A percentile compares a stretch with the other conserved stretches of the same genome.
Evolutionary conservation across 2,797 vertebrate species (phyloP).

Genomic region (Anisognathus igniventris): DNA sequence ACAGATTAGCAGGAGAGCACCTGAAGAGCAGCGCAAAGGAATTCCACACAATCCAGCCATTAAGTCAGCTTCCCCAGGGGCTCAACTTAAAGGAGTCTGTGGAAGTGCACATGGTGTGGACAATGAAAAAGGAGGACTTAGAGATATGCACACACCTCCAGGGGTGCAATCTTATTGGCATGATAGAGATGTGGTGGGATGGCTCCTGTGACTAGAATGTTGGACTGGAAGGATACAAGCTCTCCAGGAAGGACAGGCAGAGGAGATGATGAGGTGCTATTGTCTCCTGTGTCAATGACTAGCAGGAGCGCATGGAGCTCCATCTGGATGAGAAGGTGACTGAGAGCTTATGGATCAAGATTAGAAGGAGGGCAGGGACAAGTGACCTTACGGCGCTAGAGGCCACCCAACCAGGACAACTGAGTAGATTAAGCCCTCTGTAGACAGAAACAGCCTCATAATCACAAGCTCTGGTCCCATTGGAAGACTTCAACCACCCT

Average conservation of each 20-base stretch:
- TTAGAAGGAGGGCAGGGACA: not conserved
- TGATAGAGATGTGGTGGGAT: not conserved
- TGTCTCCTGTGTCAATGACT: rapidly evolving
- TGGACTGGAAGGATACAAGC: not conserved
- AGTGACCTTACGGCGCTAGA: not conserved
- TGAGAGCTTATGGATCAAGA: too few relatives aligned
- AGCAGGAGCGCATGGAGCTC: not conserved
- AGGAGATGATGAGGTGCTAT: not conserved
- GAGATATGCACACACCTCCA: too few relatives aligned
- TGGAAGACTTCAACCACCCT: rapidly evolving
- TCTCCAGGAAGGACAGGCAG: not conserved
- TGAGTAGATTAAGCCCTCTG: not conserved
- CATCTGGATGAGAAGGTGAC: not conserved
- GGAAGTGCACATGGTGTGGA: not conserved
- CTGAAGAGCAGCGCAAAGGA: not conserved
- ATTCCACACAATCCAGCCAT: not conserved
- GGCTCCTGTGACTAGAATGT: not conserved
- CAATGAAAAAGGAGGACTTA: not conserved
- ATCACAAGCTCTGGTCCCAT: too few relatives aligned
- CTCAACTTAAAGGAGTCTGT: not conserved
- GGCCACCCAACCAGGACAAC: not conserved
- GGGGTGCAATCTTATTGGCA: not conserved
- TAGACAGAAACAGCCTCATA: not conserved
- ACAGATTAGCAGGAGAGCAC: not conserved
- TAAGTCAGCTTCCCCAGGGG: not conserved